phyloP scores from a whole-genome alignment of 37 sponge, comb jelly and placozoan species.

The Theonella swinhoei region DNA sequence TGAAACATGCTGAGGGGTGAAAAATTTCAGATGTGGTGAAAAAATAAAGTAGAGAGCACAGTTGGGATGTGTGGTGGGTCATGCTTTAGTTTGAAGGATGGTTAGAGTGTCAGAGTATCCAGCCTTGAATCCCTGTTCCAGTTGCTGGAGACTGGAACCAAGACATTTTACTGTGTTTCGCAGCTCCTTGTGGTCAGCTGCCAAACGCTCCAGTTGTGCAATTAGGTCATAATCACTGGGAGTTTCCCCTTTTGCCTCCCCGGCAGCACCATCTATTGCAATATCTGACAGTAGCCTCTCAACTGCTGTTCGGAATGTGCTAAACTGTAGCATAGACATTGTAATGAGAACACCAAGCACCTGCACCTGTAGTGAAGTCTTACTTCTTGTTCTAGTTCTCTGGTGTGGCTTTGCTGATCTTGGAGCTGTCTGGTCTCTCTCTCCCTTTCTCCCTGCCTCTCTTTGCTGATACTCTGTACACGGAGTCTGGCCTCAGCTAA shows the following conservation, averaged over 20 bases:
- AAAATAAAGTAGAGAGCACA: neutral
- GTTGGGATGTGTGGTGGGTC: no score
- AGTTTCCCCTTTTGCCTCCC: neutral
- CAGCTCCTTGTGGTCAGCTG: constrained; percentile 22
- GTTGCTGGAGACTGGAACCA: constrained; percentile 60
- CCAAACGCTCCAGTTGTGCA: constrained; percentile 26
- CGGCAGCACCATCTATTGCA: neutral
- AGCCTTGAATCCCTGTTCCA: constrained; percentile 67
- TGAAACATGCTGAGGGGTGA: no score
- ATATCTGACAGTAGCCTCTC: constrained; percentile 10
- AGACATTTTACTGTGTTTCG: constrained; percentile 23
- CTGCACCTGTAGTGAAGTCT: neutral
- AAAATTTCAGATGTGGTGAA: no score
- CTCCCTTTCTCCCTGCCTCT: neutral
- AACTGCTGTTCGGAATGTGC: constrained; percentile 34
- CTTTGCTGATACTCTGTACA: neutral
- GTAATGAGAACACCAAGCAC: neutral
- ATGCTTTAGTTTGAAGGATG: neutral
- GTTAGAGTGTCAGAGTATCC: constrained; percentile 61
- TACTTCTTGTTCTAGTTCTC: constrained; percentile 22
- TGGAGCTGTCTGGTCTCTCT: neutral
- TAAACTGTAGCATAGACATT: constrained; percentile 12
- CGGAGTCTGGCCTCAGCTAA: constrained; percentile 51
- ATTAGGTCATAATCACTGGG: constrained; percentile 44
- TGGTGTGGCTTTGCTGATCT: neutral